Base-by-base conservation (phyloP, 2,113 vertebrate species). In the Oxygymnocypris stewartii region DNA sequence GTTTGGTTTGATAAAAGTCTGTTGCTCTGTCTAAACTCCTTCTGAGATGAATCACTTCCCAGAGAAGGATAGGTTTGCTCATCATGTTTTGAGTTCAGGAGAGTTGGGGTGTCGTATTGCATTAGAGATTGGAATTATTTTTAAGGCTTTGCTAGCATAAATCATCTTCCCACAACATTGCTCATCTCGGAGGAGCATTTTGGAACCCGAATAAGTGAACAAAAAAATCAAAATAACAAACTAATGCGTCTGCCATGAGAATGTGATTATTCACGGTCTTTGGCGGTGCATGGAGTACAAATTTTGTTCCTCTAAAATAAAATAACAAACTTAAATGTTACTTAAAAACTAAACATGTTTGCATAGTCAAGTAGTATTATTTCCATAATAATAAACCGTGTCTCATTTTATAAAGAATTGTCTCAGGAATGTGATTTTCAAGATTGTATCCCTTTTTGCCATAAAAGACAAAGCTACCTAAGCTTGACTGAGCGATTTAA, bases 41-140 rank as follows among this genome's bases (percentile, higher is more conserved):
- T 44, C 23, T 49, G 16, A 40, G 51, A 79, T 40, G 31, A 79
- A 59, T 59, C 18, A n/a, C 51, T 59, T 79, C 51, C 31, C 77
- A 59, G 77, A 79, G 77, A 79, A 79, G 74, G 49, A 76, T 76
- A 28, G n/a, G 23, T 49, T 76, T 16, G 74, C 73, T 59, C 77
- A 59, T 59, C 49, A 37, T 59, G 77, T 79, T 79, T 79, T 37
- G 42, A 28, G 73, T 76, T 47, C n/a, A 8, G 42, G 42, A 14
- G 42, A 49, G 42, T 47, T 4, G 5, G 9, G 73, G 73, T 76
- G 40, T n/a, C 42, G 12, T 76, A 47, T 75, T 76, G 6, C 23
- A 80, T 63, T 28, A 16, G 28, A 57, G 4, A 54, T 31, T 28
- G 47, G 44, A 51, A 54, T 79, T 37, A 44, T 11, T 16, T 20